A percentile compares a stretch with the other conserved stretches of the same genome.
Conservation (phyloP, 2,888 invertebrate species). For the Yponomeuta malinellus region DNA sequence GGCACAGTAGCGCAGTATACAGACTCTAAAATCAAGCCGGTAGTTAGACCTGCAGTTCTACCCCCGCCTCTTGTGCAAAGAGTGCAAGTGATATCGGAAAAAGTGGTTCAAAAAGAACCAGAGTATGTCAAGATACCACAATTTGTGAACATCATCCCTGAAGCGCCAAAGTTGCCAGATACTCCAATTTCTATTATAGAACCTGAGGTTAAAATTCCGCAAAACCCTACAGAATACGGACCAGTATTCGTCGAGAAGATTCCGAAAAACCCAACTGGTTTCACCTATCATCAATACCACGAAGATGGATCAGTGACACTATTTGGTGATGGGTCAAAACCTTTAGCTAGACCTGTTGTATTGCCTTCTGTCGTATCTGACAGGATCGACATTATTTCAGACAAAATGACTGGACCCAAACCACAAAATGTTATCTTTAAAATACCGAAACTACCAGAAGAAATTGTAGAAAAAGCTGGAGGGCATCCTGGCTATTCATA, state of each 20-base stretch:
- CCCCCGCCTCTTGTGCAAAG: background rate
- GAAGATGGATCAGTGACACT: conserved; percentile 20
- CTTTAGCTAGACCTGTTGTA: conserved; percentile 8
- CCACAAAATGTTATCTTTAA: too few relatives aligned
- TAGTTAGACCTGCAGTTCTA: background rate
- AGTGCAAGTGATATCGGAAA: background rate
- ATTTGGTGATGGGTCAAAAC: conserved; percentile 14
- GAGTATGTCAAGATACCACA: background rate
- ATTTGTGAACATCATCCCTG: background rate
- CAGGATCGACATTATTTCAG: conserved; percentile 18
- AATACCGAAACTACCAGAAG: too few relatives aligned
- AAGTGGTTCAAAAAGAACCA: background rate
- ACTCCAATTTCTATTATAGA: background rate
- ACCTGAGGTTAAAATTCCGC: background rate
- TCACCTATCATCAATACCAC: conserved; percentile 7
- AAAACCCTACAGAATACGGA: background rate
- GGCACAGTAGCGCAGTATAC: background rate
- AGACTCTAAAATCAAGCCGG: background rate
- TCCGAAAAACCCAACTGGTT: background rate
- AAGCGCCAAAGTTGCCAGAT: background rate
- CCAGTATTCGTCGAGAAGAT: background rate
- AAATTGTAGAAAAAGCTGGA: too few relatives aligned
- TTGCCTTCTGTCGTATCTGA: background rate
- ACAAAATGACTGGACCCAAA: conserved; percentile 7
- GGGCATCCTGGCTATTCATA: too few relatives aligned